Conservation (phyloP, 2,113 vertebrate species). For the Spea multiplicata region DNA sequence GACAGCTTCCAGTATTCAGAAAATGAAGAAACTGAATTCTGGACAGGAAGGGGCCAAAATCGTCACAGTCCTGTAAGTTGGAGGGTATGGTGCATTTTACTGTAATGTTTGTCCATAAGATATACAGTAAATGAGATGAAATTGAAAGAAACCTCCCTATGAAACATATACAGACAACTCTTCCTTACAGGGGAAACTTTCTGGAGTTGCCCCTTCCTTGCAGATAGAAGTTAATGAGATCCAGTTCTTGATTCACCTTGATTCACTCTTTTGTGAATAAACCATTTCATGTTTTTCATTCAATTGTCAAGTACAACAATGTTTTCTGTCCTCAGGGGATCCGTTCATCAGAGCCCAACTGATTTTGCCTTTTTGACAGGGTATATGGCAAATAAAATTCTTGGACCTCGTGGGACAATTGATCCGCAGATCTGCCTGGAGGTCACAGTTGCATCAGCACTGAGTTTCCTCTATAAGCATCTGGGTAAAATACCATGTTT, state of each 20-base stretch:
- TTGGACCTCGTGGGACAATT: conserved; percentile 53
- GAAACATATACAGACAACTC: no score
- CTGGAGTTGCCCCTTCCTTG: no score
- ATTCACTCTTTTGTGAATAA: no score
- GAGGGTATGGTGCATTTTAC: no score
- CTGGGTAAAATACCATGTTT: conserved; percentile 56
- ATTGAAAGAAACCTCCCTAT: no score
- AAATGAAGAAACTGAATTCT: conserved; percentile 64
- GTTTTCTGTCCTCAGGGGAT: conserved; percentile 56
- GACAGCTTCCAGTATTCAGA: conserved; percentile 55
- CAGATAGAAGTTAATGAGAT: no score
- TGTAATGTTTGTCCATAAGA: no score
- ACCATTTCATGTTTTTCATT: no score
- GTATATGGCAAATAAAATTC: conserved; percentile 53
- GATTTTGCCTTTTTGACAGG: conserved; percentile 65
- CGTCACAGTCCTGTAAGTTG: conserved; percentile 70
- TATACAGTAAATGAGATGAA: no score
- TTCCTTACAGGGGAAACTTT: no score
- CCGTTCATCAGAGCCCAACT: conserved; percentile 64
- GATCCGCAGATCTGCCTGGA: conserved; percentile 61
- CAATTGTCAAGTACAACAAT: not conserved
- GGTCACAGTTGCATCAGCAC: conserved; percentile 56
- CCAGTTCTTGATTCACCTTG: no score
- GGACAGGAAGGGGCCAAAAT: conserved; percentile 59
- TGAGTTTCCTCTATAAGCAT: conserved; percentile 73